Conservation (phyloP, 2,797 vertebrate genomes). For the Rhinella marina region DNA sequence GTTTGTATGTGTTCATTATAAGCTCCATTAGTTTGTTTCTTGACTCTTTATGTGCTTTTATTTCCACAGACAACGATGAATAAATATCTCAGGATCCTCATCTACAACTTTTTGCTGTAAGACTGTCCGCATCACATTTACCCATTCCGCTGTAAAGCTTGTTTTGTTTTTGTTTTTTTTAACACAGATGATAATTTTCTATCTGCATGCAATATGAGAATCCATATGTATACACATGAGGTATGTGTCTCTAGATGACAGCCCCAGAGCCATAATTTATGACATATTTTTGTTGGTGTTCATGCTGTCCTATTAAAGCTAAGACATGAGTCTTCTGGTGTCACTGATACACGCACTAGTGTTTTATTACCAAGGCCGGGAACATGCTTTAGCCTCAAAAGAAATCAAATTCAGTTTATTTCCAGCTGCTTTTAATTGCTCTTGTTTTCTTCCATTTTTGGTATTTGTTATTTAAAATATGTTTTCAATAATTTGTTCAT, state of each 20-base stretch:
- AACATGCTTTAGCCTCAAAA: neutral
- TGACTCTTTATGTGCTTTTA: constrained; percentile 62
- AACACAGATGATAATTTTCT: constrained; percentile 60
- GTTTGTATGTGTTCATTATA: neutral
- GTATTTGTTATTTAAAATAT: neutral
- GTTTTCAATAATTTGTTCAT: constrained; percentile 17
- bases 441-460: neutral
- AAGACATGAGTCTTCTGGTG: constrained; percentile 3
- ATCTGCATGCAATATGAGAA: constrained; percentile 57
- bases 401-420: neutral
- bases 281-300: constrained; percentile 25
- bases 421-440: neutral
- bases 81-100: constrained; percentile 73
- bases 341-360: neutral
- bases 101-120: constrained; percentile 50
- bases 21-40: neutral
- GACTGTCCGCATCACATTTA: constrained; percentile 59
- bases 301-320: constrained; percentile 5
- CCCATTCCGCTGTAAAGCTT: constrained; percentile 10
- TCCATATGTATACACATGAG: neutral
- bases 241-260: neutral
- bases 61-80: constrained; percentile 88
- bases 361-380: neutral
- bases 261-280: neutral
- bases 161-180: neutral